Base-by-base conservation (phyloP, 2,888 invertebrate genomes). In the Spialia ferax region DNA sequence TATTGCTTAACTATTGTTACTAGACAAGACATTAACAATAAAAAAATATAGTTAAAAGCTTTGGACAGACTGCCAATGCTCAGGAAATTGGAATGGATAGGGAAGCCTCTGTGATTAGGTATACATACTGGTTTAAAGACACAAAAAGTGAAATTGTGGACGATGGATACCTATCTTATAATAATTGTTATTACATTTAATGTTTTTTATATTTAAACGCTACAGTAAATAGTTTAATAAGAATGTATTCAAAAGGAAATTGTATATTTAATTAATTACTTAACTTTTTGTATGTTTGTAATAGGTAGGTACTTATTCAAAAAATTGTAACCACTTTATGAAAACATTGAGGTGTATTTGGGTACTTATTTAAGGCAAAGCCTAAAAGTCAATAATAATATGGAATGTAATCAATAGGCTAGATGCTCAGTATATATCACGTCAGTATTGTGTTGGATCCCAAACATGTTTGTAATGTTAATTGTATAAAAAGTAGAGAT, bases 141-240 rank as follows among this genome's bases (percentile, higher is more conserved):
- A 50, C 10, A 50, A 50, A 50, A 20, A 50, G 8, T 48, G 22
- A 50, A 50, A 18, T 18, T 8, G 10, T 45, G 45, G 45, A 45
- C 10, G 18, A 18, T 18, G 45, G 10, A 32, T n/a, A n/a, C n/a
- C 26, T 42, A 15, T 42, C 15, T 42, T 42, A 42, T 42, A 38
- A 13, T 10, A 42, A n/a, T n/a, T n/a, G n/a, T 45, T 18, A 2
- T 45, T 45, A 45, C 3, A 1, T 45, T 45, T 18, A 18, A 45
- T 10, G 20, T 18, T 45, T 18, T 45, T 6, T 15, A 15, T 15
- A 7, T 6, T 15, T 45, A 52, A 23, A 13, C 13, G 13, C 50
- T 52, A 52, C 50, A 52, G 50, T 52, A 52, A 52, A 52, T 2
- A 23, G 23, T 52, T 2, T 52, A 52, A 18, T 7, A 45, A 45